Conservation (phyloP, 2,113 vertebrate genomes). For the Heterotis niloticus region DNA sequence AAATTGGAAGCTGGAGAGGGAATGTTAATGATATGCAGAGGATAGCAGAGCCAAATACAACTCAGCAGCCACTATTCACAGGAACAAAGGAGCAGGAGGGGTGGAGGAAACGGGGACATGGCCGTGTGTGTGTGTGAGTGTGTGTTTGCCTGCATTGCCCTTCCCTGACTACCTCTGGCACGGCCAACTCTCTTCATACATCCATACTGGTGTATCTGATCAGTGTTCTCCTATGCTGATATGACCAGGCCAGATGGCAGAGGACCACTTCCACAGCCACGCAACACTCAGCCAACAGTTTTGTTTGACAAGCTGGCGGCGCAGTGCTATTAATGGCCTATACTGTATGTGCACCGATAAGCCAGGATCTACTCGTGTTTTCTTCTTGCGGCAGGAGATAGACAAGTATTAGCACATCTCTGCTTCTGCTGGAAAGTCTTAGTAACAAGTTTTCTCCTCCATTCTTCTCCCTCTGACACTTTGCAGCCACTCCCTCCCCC, state of each 20-base stretch:
- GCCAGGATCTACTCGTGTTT: constrained; percentile 49
- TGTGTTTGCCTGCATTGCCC: constrained; percentile 2
- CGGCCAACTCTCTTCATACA: not conserved
- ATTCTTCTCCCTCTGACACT: constrained; percentile 28
- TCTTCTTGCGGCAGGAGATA: constrained; percentile 30
- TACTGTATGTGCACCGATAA: constrained; percentile 47
- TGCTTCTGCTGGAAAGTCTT: constrained; percentile 29
- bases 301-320: constrained; percentile 48
- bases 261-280: not conserved
- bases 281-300: constrained; percentile 13
- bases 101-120: constrained; percentile 3
- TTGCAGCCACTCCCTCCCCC: not conserved
- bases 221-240: not conserved
- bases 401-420: constrained; percentile 57
- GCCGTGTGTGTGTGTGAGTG: constrained; percentile 13
- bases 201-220: not conserved
- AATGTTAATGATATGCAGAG: constrained; percentile 55
- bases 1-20: constrained; percentile 28
- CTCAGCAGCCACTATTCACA: constrained; percentile 36
- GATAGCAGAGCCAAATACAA: constrained; percentile 41
- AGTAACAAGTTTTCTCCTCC: not conserved
- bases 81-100: constrained; percentile 30
- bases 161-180: not conserved
- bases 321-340: constrained; percentile 46
- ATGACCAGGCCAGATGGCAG: not conserved